phyloP scores from a whole-genome alignment of 2,888 invertebrate genomes.

The Linhomoeus sp. region DNA sequence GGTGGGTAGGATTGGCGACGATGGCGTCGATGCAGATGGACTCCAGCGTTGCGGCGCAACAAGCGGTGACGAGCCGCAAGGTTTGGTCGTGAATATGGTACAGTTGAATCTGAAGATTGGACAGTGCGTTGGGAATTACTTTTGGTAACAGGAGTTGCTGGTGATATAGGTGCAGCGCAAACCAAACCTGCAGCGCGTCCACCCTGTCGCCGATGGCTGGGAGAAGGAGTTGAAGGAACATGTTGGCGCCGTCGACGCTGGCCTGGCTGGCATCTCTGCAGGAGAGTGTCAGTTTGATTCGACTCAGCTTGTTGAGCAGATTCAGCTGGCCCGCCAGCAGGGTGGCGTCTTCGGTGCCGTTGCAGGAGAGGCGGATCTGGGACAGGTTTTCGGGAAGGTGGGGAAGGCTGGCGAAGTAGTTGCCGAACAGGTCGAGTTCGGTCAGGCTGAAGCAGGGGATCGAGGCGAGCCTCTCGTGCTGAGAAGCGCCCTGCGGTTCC shows the following conservation, averaged over 20 bases:
- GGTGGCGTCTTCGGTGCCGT: conserved; percentile 8
- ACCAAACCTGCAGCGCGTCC: conserved; percentile 13
- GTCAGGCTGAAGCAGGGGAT: conserved; percentile 10
- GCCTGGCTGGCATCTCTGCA: neutral
- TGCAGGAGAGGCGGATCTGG: conserved; percentile 18
- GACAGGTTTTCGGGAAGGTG: conserved; percentile 16
- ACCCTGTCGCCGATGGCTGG: conserved; percentile 16
- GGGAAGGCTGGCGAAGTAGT: conserved; percentile 19
- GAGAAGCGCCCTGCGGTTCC: neutral
- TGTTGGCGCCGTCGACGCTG: conserved; percentile 16
- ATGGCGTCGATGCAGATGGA: too few relatives aligned
- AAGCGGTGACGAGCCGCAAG: too few relatives aligned
- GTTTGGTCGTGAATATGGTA: neutral
- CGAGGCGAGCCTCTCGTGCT: conserved; percentile 5
- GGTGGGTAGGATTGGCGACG: too few relatives aligned
- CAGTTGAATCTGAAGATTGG: neutral
- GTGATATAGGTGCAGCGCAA: neutral
- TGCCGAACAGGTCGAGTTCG: conserved; percentile 22
- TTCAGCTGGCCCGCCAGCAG: neutral
- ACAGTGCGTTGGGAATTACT: neutral
- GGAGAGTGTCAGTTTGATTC: neutral
- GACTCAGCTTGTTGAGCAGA: neutral
- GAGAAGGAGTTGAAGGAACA: conserved; percentile 14
- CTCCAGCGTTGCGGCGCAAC: too few relatives aligned
- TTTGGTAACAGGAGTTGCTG: neutral